Base-by-base conservation (phyloP, 2,888 invertebrate genomes). In the Rhopalosiphum nymphaeae region DNA sequence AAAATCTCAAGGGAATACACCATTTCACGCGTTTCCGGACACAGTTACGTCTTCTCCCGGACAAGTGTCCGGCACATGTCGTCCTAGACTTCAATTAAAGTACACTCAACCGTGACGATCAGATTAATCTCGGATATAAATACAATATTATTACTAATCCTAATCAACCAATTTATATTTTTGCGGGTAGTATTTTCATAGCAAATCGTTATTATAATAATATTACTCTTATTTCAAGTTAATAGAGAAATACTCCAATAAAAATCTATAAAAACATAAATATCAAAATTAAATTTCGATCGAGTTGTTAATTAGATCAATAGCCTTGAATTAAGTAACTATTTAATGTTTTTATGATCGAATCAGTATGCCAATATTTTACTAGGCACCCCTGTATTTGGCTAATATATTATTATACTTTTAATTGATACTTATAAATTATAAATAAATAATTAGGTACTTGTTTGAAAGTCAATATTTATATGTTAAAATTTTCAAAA, bases 71-170 rank as follows among this genome's bases (percentile, higher is more conserved):
- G n/a, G 53, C 67, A 61, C 92, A 87, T 26, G 92, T 84, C 49
- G 13, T 21, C 21, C 9, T 61, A 57, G 87, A 92, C 86, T 61
- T 36, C 92, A 87, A 87, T 92, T 87, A 87, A 92, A 49, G 92
- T 46, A 92, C 87, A 92, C 92, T 92, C 92, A 26, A 86, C 92
- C 86, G 92, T 92, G 36, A 92, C 44, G 91, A 57, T 57, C 42
- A 49, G 44, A 91, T 91, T 56, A 91, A 86, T 91, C 85, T 85
- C 57, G n/a, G 44, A 25, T 85, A 49, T 86, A 86, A 61, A 85
- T 85, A 78, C 36, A 78, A 78, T 78, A 78, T 78, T 78, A 78
- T 78, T 78, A 78, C 21, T 36, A 78, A 36, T 36, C 78, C 36
- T 36, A 78, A 78, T 53, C 53, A 53, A 21, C 78, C 78, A 78